Percentiles rank a stretch among this genome's conserved stretches.
phyloP scores from a whole-genome alignment of 1,140 invertebrate species.

The Diabrotica undecimpunctata region DNA sequence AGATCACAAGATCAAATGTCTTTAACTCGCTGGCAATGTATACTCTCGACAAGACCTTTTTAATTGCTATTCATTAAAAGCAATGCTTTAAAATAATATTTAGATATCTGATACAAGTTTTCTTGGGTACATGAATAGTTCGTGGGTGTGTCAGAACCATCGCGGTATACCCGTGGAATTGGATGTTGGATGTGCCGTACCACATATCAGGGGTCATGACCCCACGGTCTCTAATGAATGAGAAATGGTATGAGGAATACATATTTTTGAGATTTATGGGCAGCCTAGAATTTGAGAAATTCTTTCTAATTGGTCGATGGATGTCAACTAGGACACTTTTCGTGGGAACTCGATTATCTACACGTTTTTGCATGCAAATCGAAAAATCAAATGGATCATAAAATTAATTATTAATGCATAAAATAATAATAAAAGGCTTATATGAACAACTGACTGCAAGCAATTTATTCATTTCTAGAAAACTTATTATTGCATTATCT shows the following conservation, averaged over 20 bases:
- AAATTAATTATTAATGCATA: too few species aligned
- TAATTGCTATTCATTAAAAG: conserved; percentile 3
- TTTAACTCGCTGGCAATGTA: background rate
- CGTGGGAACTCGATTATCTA: conserved; percentile 8
- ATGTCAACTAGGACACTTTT: background rate
- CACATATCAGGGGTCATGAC: conserved; percentile 13
- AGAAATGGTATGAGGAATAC: background rate
- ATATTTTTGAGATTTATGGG: background rate
- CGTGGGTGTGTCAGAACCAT: conserved; percentile 1
- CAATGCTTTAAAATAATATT: background rate
- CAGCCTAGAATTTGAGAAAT: conserved; percentile 1
- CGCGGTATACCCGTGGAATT: background rate
- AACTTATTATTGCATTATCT: too few species aligned
- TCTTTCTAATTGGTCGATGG: background rate
- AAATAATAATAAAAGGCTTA: too few species aligned
- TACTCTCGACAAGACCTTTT: conserved; percentile 2
- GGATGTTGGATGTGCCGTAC: conserved; percentile 1
- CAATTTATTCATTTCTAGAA: too few species aligned
- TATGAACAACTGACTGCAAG: too few species aligned
- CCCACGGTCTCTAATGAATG: background rate
- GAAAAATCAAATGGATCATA: too few species aligned
- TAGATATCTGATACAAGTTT: conserved; percentile 1
- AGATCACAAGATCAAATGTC: background rate
- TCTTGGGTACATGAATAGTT: background rate
- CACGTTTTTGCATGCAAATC: too few species aligned